These are phyloP conservation scores for Prosapia bicincta DNA, from an alignment of 2,888 invertebrate genomes.

Conservation along the genomic window DNA sequence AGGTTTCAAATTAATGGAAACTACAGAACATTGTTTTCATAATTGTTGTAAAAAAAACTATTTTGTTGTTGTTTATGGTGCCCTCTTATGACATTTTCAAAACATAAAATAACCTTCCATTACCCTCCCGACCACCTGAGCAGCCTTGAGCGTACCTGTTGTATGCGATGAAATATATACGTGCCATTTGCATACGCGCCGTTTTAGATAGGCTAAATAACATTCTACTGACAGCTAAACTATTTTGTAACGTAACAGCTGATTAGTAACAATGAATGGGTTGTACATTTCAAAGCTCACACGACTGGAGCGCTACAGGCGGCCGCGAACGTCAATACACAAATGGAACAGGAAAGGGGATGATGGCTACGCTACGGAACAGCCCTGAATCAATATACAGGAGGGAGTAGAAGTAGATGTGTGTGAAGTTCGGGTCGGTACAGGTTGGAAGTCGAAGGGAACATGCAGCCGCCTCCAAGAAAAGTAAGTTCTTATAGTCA, in stretches of 20 bases:
- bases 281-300: background rate
- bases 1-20: no score
- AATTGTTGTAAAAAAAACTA: no score
- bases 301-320: background rate
- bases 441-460: constrained; percentile 28
- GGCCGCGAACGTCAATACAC: background rate
- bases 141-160: no score
- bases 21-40: no score
- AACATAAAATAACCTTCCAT: no score
- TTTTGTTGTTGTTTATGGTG: no score
- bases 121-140: no score
- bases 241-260: background rate
- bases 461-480: constrained; percentile 83
- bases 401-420: background rate
- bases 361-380: constrained; percentile 7
- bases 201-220: no score
- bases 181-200: no score
- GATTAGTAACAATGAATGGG: background rate
- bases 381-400: constrained; percentile 25
- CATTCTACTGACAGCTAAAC: no score
- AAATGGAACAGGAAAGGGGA: constrained; percentile 11
- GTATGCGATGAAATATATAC: no score
- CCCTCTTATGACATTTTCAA: no score
- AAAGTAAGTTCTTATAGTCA: constrained; percentile 59
- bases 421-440: constrained; percentile 19